phyloP scores from a whole-genome alignment of 2,888 invertebrate species.

The Slavum lentiscoides region DNA sequence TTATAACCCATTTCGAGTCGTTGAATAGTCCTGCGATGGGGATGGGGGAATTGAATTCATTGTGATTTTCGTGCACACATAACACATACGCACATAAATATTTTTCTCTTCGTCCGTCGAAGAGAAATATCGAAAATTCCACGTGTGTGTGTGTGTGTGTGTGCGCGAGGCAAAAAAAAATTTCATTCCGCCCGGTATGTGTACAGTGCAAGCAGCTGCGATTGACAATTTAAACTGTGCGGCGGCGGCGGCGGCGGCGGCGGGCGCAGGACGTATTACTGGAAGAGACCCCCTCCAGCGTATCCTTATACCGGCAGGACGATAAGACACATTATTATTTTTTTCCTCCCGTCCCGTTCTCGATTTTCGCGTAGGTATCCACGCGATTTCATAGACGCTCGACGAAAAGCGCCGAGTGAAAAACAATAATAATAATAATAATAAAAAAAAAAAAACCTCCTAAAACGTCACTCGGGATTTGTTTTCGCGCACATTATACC shows the following conservation, averaged over 20 bases:
- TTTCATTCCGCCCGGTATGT: constrained; percentile 1
- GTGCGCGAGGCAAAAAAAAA: constrained; percentile 14
- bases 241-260: no score
- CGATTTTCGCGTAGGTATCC: no score
- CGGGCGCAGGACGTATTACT: constrained; percentile 17
- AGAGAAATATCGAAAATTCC: no score
- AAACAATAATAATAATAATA: no score
- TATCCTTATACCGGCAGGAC: background rate
- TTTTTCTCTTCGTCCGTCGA: no score
- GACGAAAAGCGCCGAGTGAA: background rate
- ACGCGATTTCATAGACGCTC: no score
- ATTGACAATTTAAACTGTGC: constrained; percentile 51
- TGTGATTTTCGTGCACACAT: constrained; percentile 10
- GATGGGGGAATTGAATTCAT: constrained; percentile 51
- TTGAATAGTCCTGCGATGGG: constrained; percentile 41
- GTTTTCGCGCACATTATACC: no score
- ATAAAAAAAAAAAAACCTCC: background rate
- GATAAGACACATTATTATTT: background rate
- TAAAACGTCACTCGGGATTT: constrained; percentile 13
- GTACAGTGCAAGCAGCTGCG: constrained; percentile 40
- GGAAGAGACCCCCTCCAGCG: constrained; percentile 2
- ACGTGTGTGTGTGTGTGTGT: no score
- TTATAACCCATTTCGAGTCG: constrained; percentile 25
- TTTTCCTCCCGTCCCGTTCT: no score
- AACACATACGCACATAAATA: no score